These are phyloP conservation scores for Hydractinia symbiolongicarpus DNA, from an alignment of 30 jellyfish, hydroid and myxozoan species.

Conservation along the genomic window DNA sequence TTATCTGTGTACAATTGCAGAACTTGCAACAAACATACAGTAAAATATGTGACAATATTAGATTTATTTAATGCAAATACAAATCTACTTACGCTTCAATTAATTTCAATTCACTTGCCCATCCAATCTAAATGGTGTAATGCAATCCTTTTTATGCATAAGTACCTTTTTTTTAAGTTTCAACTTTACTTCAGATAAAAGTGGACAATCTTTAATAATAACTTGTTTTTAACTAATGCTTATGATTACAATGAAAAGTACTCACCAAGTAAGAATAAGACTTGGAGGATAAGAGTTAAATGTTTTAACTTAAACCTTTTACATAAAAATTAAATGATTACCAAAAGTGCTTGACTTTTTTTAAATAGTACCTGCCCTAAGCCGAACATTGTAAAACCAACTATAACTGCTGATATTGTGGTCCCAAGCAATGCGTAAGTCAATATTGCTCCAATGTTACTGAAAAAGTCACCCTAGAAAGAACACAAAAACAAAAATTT, in stretches of 20 bases:
- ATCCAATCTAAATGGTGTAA: slow-evolving; percentile 33
- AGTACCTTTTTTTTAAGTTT: too few species aligned
- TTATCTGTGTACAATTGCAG: neutral
- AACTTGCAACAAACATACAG: neutral
- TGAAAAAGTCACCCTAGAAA: slow-evolving; percentile 85
- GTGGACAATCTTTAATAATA: too few species aligned
- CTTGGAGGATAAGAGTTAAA: too few species aligned
- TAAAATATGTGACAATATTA: neutral
- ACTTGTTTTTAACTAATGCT: too few species aligned
- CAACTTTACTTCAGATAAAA: too few species aligned
- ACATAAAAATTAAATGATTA: too few species aligned
- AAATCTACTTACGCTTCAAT: slow-evolving; percentile 69
- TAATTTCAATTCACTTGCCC: slow-evolving; percentile 37
- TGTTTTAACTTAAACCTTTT: too few species aligned
- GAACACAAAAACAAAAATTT: neutral
- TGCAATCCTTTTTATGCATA: too few species aligned
- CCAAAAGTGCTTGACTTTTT: neutral
- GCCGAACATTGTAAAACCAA: slow-evolving; percentile 77
- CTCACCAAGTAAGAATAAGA: too few species aligned
- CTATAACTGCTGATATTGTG: slow-evolving; percentile 64
- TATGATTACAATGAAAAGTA: too few species aligned
- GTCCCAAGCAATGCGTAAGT: slow-evolving; percentile 92
- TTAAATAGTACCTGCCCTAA: slow-evolving; percentile 54
- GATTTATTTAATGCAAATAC: neutral
- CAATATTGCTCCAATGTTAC: slow-evolving; percentile 84